These are phyloP conservation scores for Tetrapedia diversipes DNA, from an alignment of 2,888 invertebrate species.

Conservation along the genomic window DNA sequence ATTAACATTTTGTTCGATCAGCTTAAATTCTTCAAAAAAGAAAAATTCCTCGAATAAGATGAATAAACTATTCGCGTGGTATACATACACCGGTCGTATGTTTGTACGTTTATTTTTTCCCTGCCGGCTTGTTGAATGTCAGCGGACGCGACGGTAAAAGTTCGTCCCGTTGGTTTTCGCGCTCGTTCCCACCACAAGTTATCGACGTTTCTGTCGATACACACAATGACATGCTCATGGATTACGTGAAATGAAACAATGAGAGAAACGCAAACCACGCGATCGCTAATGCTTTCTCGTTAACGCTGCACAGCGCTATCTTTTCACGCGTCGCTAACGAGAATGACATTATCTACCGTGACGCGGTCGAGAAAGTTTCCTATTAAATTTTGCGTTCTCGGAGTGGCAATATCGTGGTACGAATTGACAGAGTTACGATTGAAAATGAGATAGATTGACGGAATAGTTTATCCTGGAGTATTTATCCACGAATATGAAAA, in stretches of 20 bases:
- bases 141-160: constrained; percentile 23
- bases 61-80: constrained; percentile 7
- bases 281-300: constrained; percentile 15
- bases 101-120: neutral
- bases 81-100: neutral
- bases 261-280: neutral
- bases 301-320: constrained; percentile 4
- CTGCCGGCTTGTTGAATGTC: constrained; percentile 1
- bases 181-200: constrained; percentile 9
- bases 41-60: neutral
- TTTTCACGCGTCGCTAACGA: constrained; percentile 26
- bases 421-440: constrained; percentile 3
- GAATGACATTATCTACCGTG: constrained; percentile 21
- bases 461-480: neutral
- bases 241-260: constrained; percentile 25
- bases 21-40: neutral
- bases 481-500: neutral
- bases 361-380: constrained; percentile 12
- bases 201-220: constrained; percentile 51
- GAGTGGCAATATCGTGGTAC: neutral
- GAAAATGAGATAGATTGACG: neutral
- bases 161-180: constrained; percentile 16
- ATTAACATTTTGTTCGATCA: neutral
- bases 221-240: neutral
- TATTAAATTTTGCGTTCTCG: neutral